Evolutionary conservation across 2,797 vertebrate genomes (phyloP).

Genomic region (Tapirus indicus): DNA sequence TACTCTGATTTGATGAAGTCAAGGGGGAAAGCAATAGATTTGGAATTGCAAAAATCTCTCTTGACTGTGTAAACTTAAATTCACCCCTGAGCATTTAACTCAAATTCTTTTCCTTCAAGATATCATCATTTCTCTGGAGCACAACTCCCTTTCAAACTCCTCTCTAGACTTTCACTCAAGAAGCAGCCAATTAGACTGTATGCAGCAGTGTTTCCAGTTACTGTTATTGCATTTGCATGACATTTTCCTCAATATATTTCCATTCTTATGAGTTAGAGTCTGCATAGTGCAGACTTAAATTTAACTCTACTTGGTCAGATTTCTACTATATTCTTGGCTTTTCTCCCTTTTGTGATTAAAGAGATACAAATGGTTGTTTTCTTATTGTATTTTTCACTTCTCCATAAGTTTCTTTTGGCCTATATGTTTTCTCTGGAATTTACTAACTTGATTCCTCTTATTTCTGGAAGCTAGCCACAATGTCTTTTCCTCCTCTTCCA

Average conservation of each 20-base stretch:
- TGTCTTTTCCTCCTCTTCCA: neutral
- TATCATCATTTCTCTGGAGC: neutral
- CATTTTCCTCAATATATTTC: neutral
- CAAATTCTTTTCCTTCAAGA: neutral
- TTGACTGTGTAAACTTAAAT: neutral
- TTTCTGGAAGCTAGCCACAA: neutral
- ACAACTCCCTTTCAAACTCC: neutral
- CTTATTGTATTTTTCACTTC: neutral
- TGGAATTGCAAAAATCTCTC: neutral
- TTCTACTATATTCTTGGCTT: neutral
- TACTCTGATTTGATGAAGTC: neutral
- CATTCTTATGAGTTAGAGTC: neutral
- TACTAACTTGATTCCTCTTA: neutral
- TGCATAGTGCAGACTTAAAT: neutral
- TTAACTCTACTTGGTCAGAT: neutral
- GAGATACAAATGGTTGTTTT: neutral
- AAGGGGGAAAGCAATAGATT: too few species aligned
- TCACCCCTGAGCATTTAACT: neutral
- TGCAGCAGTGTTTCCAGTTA: neutral
- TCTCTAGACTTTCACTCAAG: neutral
- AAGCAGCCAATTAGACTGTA: neutral
- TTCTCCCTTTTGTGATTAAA: neutral
- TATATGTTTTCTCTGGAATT: neutral
- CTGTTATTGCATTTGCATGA: neutral
- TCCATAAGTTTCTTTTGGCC: neutral